Percentiles rank a stretch among this genome's conserved stretches.
Conservation (phyloP, 2,797 vertebrate species). For the Enteromius thamalakanensis region DNA sequence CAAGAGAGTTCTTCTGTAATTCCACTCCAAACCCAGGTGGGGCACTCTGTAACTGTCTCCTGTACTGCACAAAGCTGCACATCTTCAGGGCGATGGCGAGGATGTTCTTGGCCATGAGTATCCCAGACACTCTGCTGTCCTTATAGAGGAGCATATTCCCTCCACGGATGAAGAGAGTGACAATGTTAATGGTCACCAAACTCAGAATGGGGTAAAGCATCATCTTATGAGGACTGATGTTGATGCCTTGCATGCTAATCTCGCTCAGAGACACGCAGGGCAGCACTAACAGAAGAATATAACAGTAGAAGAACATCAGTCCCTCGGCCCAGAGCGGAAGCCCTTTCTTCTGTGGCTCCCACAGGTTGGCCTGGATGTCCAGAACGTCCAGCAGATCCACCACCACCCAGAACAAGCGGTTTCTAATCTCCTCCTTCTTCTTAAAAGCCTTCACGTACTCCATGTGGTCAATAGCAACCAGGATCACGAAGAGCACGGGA, state of each 20-base stretch:
- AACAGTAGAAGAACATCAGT: conserved; percentile 88
- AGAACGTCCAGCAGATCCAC: conserved; percentile 87
- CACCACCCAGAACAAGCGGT: conserved; percentile 88
- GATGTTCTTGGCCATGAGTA: conserved; percentile 86
- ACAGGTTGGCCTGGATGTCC: conserved; percentile 89
- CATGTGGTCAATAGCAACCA: conserved; percentile 85
- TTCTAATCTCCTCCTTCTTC: conserved; percentile 86
- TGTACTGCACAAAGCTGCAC: conserved; percentile 85
- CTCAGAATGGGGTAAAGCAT: conserved; percentile 85
- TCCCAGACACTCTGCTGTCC: conserved; percentile 82
- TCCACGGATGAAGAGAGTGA: conserved; percentile 84
- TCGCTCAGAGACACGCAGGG: conserved; percentile 83
- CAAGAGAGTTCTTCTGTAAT: conserved; percentile 73
- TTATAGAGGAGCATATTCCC: conserved; percentile 85
- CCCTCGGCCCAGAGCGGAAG: conserved; percentile 82
- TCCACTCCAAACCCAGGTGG: conserved; percentile 70
- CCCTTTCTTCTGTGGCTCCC: conserved; percentile 86
- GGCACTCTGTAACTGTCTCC: conserved; percentile 77
- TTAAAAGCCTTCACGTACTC: conserved; percentile 86
- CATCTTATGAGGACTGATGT: conserved; percentile 85
- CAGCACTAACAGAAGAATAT: conserved; percentile 82
- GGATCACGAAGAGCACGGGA: conserved; percentile 79
- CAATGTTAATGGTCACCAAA: conserved; percentile 82
- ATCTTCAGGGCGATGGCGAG: conserved; percentile 82
- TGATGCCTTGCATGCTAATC: conserved; percentile 87